These are phyloP conservation scores for Athrips mouffetella DNA, from an alignment of 2,888 invertebrate genomes.

Conservation along the genomic window DNA sequence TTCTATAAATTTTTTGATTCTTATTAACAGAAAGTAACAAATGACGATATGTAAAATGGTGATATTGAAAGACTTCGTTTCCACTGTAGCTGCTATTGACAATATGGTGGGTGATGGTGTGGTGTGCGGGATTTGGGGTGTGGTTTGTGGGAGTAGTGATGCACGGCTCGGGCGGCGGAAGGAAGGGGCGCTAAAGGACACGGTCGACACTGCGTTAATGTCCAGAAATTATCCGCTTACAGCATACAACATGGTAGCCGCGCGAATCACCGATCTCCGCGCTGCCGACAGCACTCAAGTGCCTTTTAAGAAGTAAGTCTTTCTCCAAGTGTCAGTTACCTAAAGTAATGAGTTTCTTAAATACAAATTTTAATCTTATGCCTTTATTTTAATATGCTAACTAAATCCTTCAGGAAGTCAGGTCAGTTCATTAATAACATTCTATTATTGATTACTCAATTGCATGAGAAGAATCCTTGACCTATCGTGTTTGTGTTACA, in stretches of 20 bases:
- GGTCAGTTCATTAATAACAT: constrained; percentile 45
- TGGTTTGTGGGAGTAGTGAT: constrained; percentile 30
- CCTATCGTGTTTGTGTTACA: constrained; percentile 47
- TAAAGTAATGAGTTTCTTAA: not conserved
- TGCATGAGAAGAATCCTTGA: not conserved
- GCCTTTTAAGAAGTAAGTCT: constrained; percentile 98
- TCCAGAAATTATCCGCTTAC: constrained; percentile 86
- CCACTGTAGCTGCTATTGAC: constrained; percentile 47
- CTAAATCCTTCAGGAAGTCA: constrained; percentile 56
- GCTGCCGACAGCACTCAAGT: constrained; percentile 97
- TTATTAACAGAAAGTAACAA: too few relatives aligned
- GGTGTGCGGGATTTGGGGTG: constrained; percentile 30
- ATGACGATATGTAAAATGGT: too few relatives aligned
- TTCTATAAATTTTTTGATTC: too few relatives aligned
- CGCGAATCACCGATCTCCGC: constrained; percentile 95
- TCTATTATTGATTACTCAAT: not conserved
- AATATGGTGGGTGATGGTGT: constrained; percentile 67
- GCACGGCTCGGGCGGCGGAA: constrained; percentile 34
- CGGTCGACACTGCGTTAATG: constrained; percentile 66
- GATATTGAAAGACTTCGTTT: not conserved
- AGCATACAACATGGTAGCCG: constrained; percentile 99
- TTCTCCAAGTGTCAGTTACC: not conserved
- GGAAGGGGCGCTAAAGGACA: constrained; percentile 23
- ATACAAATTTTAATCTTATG: constrained; percentile 22
- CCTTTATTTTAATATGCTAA: constrained; percentile 37